phyloP scores from a whole-genome alignment of 2,888 invertebrate species.

The Eustalomyia histrio region DNA sequence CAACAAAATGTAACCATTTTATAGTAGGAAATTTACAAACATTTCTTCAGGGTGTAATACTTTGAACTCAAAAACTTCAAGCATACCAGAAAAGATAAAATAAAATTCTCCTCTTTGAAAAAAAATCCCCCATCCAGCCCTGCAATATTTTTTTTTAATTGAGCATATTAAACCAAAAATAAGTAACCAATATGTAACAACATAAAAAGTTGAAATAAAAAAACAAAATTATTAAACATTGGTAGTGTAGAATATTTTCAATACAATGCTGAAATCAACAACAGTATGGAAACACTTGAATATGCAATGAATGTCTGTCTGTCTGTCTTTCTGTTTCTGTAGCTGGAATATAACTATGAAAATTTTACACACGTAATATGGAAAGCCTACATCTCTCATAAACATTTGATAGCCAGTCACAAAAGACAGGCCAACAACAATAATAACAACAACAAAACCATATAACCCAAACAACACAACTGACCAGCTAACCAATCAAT shows the following conservation, averaged over 20 bases:
- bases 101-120: no score
- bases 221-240: background rate
- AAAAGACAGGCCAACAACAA: constrained; percentile 12
- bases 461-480: background rate
- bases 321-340: no score
- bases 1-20: no score
- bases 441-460: background rate
- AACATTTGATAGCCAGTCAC: constrained; percentile 26
- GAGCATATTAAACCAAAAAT: background rate
- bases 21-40: no score
- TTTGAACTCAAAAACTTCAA: no score
- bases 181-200: background rate
- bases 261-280: background rate
- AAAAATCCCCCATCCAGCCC: no score
- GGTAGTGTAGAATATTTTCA: background rate
- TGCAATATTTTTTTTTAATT: no score
- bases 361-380: constrained; percentile 32
- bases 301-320: background rate
- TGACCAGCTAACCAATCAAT: constrained; percentile 52
- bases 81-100: no score
- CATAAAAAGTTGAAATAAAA: background rate
- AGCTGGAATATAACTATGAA: background rate
- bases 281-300: background rate
- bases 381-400: constrained; percentile 53
- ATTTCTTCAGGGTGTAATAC: no score